Conservation (phyloP, 1,140 invertebrate species). For the Sinella curviseta region DNA sequence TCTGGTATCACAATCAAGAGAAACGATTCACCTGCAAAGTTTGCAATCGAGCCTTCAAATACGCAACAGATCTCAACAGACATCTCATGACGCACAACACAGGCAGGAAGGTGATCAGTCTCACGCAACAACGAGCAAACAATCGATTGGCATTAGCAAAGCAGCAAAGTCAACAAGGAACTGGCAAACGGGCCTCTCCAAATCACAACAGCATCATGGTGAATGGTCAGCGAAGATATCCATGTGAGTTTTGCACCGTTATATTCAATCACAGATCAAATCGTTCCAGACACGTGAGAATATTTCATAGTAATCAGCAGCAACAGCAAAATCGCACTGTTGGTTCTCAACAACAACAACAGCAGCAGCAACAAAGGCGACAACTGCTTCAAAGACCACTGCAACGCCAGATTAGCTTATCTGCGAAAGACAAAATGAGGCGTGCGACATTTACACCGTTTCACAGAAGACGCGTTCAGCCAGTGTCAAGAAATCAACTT, state of each 20-base stretch:
- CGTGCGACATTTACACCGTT: too few relatives aligned
- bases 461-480: neutral
- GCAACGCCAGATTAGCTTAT: neutral
- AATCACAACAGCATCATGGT: neutral
- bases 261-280: conserved; percentile 21
- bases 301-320: neutral
- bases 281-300: neutral
- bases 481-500: neutral
- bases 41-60: conserved; percentile 16
- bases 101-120: neutral
- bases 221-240: neutral
- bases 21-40: conserved; percentile 11
- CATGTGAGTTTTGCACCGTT: neutral
- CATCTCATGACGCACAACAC: neutral
- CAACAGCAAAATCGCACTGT: neutral
- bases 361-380: neutral
- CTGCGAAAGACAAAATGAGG: too few relatives aligned
- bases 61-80: neutral
- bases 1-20: conserved; percentile 15
- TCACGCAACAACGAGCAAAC: neutral
- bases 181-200: neutral
- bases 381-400: neutral
- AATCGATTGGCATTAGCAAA: neutral
- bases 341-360: neutral
- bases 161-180: neutral